Evolutionary conservation across 2,888 invertebrate species (phyloP).

Genomic region (Agrotis exclamationis): DNA sequence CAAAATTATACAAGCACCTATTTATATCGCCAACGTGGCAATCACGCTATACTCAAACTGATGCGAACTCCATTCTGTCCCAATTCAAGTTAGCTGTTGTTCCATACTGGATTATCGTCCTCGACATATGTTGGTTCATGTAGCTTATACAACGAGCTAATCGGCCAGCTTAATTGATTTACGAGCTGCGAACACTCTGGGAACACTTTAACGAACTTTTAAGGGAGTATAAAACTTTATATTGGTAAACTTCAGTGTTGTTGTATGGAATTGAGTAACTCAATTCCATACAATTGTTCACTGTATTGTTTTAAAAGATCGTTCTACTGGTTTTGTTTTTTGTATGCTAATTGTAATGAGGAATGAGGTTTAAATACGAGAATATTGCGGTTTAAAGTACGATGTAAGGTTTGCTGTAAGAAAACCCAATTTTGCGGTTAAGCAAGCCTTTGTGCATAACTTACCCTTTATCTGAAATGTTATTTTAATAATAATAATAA

Average conservation of each 20-base stretch:
- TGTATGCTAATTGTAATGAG: neutral
- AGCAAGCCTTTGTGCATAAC: too few species aligned
- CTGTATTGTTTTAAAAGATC: neutral
- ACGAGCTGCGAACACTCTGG: conserved; percentile 24
- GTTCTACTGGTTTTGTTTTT: too few species aligned
- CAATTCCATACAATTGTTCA: neutral
- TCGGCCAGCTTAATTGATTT: conserved; percentile 45
- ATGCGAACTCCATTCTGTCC: conserved; percentile 23
- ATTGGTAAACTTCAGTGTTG: neutral
- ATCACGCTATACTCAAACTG: conserved; percentile 13
- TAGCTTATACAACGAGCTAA: conserved; percentile 20
- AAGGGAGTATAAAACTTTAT: neutral
- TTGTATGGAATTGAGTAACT: too few species aligned
- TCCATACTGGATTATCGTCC: conserved; percentile 16
- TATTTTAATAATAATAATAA: too few species aligned
- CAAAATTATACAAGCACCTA: neutral
- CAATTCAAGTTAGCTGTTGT: conserved; percentile 35
- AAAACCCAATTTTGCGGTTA: too few species aligned
- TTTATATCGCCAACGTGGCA: neutral
- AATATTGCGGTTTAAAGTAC: too few species aligned
- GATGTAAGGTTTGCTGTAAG: too few species aligned
- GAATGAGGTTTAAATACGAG: neutral
- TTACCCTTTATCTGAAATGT: too few species aligned
- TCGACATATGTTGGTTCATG: neutral
- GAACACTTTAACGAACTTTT: conserved; percentile 28